Evolutionary conservation across 2,888 invertebrate species (phyloP), one percentile per base, ranked within the genome.

Genomic region (Diaprepes abbreviatus): DNA sequence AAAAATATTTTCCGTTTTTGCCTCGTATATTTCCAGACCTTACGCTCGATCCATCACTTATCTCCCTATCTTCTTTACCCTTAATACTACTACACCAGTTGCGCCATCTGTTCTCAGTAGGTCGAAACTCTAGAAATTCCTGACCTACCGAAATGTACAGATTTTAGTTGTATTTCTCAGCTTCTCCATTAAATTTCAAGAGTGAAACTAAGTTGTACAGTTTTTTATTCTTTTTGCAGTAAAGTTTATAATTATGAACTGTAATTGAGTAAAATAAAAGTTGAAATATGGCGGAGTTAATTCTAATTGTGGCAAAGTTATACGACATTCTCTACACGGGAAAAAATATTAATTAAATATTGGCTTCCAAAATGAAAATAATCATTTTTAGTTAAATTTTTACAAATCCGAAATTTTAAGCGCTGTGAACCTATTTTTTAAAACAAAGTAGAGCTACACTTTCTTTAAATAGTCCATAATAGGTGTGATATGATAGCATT

Each of bases 71-170:
- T 24, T 24, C 24, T 24, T 24, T 24, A 24, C 5, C 21, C 24
- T 1, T 3, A n/a, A 16, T 60, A 36, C 14, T 21, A 48, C n/a
- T n/a, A 38, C 58, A 66, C 66, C 31, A 52, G 59, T 66, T 59
- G 66, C 66, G 45, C 66, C 66, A 59, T 66, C 66, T 66, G 59
- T 59, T 35, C 52, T 9, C 38, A 12, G 10, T n/a, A 17, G 50
- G 24, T 52, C 50, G 59, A 66, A 66, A 45, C 52, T 38, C 19
- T 21, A 35, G 21, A n/a, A 14, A 52, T 45, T 55, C 59, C 59
- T 66, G 66, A 66, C 66, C 66, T 66, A 66, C 59, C 52, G 50
- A 50, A 58, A 57, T 21, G 28, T 24, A 38, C 58, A 58, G 28
- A 38, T 17, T 50, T 62, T 50, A 50, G 50, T 35, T 48, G 12